A percentile compares a stretch with the other conserved stretches of the same genome.
phyloP scores from a whole-genome alignment of 2,113 vertebrate species.

The Calyptomena viridis region DNA sequence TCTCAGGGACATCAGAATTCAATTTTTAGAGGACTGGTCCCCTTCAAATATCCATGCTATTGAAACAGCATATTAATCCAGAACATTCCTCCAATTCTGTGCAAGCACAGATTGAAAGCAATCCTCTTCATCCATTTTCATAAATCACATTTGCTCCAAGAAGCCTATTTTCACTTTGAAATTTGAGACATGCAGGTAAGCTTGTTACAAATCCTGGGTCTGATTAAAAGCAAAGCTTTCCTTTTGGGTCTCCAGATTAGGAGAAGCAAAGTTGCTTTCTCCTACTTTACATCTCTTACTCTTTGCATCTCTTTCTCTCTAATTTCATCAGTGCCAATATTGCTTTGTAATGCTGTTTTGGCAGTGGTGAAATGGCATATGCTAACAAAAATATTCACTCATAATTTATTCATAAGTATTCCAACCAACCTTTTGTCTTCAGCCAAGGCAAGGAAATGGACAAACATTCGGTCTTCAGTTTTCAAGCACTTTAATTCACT shows the following conservation, averaged over 20 bases:
- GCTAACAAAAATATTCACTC: background rate
- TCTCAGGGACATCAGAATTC: background rate
- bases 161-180: background rate
- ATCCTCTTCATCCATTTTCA: background rate
- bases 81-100: background rate
- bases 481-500: background rate
- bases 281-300: background rate
- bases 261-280: background rate
- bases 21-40: background rate
- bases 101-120: background rate
- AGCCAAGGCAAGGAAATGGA: background rate
- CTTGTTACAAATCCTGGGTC: background rate
- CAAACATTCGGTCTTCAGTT: background rate
- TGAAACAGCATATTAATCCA: background rate
- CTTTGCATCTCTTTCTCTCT: background rate
- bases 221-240: background rate
- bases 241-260: background rate
- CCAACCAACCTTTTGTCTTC: background rate
- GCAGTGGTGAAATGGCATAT: background rate
- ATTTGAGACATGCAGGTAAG: background rate
- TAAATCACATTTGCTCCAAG: background rate
- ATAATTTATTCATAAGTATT: background rate
- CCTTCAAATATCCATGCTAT: background rate
- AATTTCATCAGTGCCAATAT: background rate
- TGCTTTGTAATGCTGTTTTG: background rate